Evolutionary conservation across 2,113 vertebrate genomes (phyloP).

Genomic region (Acanthisitta chloris): DNA sequence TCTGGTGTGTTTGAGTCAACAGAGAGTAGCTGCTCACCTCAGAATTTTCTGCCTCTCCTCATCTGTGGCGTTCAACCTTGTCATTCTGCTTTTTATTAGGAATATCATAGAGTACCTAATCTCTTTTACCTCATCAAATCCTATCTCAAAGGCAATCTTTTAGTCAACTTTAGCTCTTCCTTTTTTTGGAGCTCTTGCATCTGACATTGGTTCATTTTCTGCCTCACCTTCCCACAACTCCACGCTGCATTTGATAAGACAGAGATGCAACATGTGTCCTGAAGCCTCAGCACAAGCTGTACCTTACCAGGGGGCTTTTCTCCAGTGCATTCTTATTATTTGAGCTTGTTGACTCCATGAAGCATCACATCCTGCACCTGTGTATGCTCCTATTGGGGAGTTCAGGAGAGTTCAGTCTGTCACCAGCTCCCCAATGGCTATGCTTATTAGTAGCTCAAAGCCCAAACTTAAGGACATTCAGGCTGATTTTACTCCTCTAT

Average conservation of each 20-base stretch:
- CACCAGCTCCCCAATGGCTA: background rate
- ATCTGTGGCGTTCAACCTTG: background rate
- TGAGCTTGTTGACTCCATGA: background rate
- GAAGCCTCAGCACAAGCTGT: background rate
- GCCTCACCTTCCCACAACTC: background rate
- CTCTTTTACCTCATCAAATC: background rate
- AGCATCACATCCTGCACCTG: background rate
- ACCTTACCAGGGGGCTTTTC: background rate
- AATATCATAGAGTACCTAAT: background rate
- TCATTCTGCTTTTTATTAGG: background rate
- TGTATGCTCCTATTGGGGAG: rapidly evolving
- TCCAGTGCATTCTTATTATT: background rate
- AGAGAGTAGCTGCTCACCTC: background rate
- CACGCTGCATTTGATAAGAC: background rate
- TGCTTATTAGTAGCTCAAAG: background rate
- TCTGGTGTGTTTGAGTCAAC: background rate
- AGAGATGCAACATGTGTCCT: background rate
- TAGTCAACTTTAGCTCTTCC: background rate
- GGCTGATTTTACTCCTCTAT: background rate
- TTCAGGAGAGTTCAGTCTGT: background rate
- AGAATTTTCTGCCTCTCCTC: background rate
- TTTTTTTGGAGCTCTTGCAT: background rate
- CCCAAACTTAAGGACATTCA: background rate
- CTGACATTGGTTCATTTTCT: background rate
- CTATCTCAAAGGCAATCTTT: background rate